These are phyloP conservation scores for Prunella strophiata DNA, from an alignment of 2,797 vertebrate genomes.

Conservation along the genomic window DNA sequence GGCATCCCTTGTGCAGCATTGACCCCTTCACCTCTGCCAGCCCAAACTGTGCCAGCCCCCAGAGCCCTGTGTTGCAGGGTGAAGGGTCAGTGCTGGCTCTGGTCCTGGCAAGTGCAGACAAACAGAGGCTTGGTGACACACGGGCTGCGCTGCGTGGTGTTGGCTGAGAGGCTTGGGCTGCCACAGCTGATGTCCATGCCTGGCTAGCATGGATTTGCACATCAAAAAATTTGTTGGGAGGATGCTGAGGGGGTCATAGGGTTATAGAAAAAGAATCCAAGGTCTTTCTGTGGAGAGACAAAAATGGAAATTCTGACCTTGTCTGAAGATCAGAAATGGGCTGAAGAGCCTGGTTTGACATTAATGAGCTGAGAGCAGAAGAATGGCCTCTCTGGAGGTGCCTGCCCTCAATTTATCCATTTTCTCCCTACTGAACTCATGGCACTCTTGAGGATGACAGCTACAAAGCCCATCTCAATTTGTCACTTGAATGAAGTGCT, in stretches of 20 bases:
- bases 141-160: fast-evolving
- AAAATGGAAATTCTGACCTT: constrained; percentile 47
- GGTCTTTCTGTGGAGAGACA: not conserved
- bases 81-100: not conserved
- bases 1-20: not conserved
- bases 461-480: constrained; percentile 13
- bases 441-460: not conserved
- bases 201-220: not conserved
- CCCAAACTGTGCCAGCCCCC: not conserved
- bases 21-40: not conserved
- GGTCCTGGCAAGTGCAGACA: not conserved
- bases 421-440: constrained; percentile 16
- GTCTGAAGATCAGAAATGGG: constrained; percentile 8
- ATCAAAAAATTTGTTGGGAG: not conserved
- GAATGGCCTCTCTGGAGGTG: not conserved
- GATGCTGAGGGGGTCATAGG: not conserved
- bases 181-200: not conserved
- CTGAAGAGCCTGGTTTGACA: not conserved
- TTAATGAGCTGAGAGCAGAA: constrained; percentile 20
- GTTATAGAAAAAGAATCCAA: not conserved
- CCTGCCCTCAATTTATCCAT: constrained; percentile 44
- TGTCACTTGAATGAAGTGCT: constrained; percentile 11
- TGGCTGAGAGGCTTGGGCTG: not conserved
- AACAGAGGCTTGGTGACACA: not conserved
- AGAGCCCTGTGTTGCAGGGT: fast-evolving